phyloP scores from a whole-genome alignment of 2,797 vertebrate species.

The Neosilurus hyrtlii region DNA sequence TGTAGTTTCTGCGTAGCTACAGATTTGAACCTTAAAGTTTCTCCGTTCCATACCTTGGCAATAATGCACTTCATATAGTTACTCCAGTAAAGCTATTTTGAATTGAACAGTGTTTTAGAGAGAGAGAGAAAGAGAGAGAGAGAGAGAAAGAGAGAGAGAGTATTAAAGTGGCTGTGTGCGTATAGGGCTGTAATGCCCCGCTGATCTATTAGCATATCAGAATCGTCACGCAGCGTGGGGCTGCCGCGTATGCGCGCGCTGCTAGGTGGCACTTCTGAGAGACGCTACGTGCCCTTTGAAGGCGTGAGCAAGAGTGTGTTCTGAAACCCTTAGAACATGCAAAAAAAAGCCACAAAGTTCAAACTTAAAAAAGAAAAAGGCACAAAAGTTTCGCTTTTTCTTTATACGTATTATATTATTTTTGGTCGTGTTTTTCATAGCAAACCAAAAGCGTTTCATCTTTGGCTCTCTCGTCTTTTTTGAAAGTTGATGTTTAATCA shows the following conservation, averaged over 20 bases:
- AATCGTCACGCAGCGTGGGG: conserved; percentile 76
- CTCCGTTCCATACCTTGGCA: conserved; percentile 12
- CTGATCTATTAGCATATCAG: conserved; percentile 84
- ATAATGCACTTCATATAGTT: conserved; percentile 22
- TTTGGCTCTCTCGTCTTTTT: conserved; percentile 29
- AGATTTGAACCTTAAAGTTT: conserved; percentile 51
- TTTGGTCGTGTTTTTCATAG: conserved; percentile 21
- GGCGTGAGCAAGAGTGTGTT: conserved; percentile 72
- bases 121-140: conserved; percentile 65
- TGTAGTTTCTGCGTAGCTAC: conserved; percentile 2
- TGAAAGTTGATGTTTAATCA: conserved; percentile 77
- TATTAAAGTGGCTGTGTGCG: conserved; percentile 79
- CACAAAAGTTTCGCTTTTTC: conserved; percentile 69
- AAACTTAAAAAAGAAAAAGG: conserved; percentile 71
- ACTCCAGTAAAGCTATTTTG: conserved; percentile 9
- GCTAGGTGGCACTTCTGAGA: conserved; percentile 84
- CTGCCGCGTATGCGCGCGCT: conserved; percentile 72
- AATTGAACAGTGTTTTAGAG: conserved; percentile 7
- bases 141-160: conserved; percentile 66
- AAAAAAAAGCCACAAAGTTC: conserved; percentile 77
- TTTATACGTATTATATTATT: conserved; percentile 51
- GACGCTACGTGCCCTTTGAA: conserved; percentile 72
- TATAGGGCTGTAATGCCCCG: conserved; percentile 78
- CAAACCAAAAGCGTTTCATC: conserved; percentile 66
- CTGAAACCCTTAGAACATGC: conserved; percentile 75